Evolutionary conservation across 2,797 vertebrate species (phyloP), one percentile per base, ranked within the genome.

Genomic region (Pitangus sulphuratus): DNA sequence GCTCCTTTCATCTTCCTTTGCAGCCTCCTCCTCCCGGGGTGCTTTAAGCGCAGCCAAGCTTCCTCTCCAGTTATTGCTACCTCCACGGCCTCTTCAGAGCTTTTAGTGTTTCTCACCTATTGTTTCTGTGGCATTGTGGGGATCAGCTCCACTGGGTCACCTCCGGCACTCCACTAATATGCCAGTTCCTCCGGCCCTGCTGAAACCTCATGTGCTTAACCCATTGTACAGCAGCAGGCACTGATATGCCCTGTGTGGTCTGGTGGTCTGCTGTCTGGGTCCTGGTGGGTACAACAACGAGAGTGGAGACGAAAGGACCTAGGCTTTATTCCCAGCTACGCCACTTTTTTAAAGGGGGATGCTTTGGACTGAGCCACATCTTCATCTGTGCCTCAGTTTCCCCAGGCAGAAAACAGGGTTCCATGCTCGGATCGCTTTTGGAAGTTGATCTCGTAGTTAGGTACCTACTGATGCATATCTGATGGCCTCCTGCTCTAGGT

Each of bases 1-100:
- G 72, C 28, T 92, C 65, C 76, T 91, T 93, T 93, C 94, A 78
- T 87, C 79, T 82, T 82, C 66, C 26, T 76, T 76, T 82, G 53
- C 56, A 90, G 70, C 61, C 85, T 82, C 15, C 60, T 89, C 50
- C 75, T 95, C 77, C 72, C 0, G 0, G 58, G 39, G 74, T 81
- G 25, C 83, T 92, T 54, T 78, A 68, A 87, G 56, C 8, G 1
- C 11, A 66, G 85, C 74, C 85, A 93, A 70, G n/a, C 77, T 88
- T 91, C 83, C 77, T 84, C 62, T 86, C 42, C 85, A 68, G 66
- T 70, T 47, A 74, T 9, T 88, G 76, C 45, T 69, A 79, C 33
- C 19, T 84, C 62, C 72, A 45, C 26, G 60, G 51, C 20, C 28
- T 71, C 79, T 74, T 89, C 50, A 0, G 2, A 64, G 83, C 17